A percentile compares a stretch with the other conserved stretches of the same genome.
phyloP scores from a whole-genome alignment of 2,797 vertebrate genomes.

The Sebastolobus alascanus region DNA sequence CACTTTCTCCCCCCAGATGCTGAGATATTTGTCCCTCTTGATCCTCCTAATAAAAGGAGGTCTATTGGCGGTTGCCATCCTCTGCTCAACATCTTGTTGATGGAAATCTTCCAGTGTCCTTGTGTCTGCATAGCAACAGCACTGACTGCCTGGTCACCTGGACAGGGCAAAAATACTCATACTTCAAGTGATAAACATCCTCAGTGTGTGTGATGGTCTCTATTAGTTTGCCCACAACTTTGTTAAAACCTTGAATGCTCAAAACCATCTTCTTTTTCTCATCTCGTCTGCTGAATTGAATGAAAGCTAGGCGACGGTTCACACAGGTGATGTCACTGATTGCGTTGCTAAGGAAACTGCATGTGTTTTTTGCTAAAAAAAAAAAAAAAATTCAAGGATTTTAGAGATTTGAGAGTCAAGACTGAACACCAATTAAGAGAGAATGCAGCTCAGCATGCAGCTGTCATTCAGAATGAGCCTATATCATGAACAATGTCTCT shows the following conservation, averaged over 20 bases:
- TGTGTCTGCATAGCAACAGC: not conserved
- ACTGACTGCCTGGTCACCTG: not conserved
- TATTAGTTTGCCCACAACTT: constrained; percentile 1
- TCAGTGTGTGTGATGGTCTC: not conserved
- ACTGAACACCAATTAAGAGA: constrained; percentile 48
- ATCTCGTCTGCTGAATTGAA: not conserved
- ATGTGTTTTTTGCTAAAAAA: not conserved
- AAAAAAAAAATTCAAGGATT: not conserved
- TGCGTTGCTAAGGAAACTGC: constrained; percentile 32
- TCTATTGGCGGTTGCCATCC: not conserved
- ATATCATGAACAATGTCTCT: constrained; percentile 21
- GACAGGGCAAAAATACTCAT: constrained; percentile 1
- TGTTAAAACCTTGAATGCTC: not conserved
- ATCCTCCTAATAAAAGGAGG: no score
- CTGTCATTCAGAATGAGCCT: constrained; percentile 44
- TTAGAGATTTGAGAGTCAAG: constrained; percentile 32
- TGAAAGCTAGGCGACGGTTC: not conserved
- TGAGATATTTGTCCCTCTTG: no score
- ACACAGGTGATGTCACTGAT: constrained; percentile 2
- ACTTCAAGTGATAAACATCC: not conserved
- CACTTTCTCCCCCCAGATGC: no score
- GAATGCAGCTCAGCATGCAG: constrained; percentile 41
- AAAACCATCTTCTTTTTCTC: not conserved
- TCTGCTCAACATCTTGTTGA: not conserved
- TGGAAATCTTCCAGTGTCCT: not conserved